Evolutionary conservation across 2,113 vertebrate species (phyloP).

Genomic region (Sceloporus undulatus): DNA sequence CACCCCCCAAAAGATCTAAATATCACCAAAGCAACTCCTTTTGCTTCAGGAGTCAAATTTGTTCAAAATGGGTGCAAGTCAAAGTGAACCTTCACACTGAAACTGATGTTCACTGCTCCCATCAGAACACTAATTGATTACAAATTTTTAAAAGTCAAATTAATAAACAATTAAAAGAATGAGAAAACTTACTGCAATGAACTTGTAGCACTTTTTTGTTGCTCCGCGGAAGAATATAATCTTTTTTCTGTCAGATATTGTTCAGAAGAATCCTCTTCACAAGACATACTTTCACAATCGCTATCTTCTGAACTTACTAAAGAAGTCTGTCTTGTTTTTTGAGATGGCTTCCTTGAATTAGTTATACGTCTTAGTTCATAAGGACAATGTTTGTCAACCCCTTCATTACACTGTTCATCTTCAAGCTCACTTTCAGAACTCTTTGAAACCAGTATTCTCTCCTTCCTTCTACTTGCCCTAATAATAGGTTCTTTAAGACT

Average conservation of each 20-base stretch:
- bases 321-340: neutral
- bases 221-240: neutral
- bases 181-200: slow-evolving; percentile 50
- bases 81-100: too few species aligned
- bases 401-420: slow-evolving; percentile 24
- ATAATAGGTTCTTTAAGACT: slow-evolving; percentile 16
- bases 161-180: neutral
- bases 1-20: neutral
- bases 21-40: neutral
- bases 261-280: slow-evolving; percentile 16
- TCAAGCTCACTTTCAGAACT: slow-evolving; percentile 6
- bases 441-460: slow-evolving; percentile 8
- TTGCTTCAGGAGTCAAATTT: neutral
- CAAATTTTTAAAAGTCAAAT: neutral
- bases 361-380: fast-evolving
- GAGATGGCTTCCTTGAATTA: neutral
- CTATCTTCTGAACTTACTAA: neutral
- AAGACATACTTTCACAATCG: neutral
- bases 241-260: fast-evolving
- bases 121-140: too few species aligned
- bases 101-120: neutral
- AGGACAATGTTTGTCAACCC: neutral
- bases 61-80: too few species aligned
- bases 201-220: neutral
- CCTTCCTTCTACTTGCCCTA: slow-evolving; percentile 26